A percentile compares a stretch with the other conserved stretches of the same genome.
Conservation (phyloP, 2,888 invertebrate species). For the Caenorhabditis sp. region DNA sequence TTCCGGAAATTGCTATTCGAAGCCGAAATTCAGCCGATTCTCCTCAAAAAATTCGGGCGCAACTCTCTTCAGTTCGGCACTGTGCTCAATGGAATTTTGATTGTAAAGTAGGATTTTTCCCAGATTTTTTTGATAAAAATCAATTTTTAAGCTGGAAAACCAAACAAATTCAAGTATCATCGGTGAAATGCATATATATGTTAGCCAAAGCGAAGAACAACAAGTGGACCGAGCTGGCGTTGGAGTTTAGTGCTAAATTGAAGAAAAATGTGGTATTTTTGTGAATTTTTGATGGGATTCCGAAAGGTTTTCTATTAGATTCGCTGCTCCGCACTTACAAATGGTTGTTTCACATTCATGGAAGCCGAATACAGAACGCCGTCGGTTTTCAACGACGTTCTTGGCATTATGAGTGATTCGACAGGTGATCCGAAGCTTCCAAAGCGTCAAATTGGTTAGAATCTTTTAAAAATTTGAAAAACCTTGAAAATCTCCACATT, state of each 20-base stretch:
- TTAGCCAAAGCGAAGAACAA: conserved; percentile 25
- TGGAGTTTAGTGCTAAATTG: conserved; percentile 31
- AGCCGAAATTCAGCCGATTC: conserved; percentile 29
- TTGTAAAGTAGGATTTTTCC: conserved; percentile 21
- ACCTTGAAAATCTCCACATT: not conserved
- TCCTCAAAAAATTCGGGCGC: conserved; percentile 34
- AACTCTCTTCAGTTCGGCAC: conserved; percentile 42
- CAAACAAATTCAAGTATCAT: conserved; percentile 24
- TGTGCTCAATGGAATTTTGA: conserved; percentile 35
- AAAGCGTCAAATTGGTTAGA: conserved; percentile 38
- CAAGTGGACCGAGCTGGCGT: conserved; percentile 38
- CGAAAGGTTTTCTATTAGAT: conserved; percentile 25
- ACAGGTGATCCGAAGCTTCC: conserved; percentile 16
- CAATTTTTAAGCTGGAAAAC: conserved; percentile 19
- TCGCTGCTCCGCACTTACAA: conserved; percentile 51
- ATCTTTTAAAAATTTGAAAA: no score
- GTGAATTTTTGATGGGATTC: not conserved
- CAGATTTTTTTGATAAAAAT: not conserved
- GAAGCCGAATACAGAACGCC: conserved; percentile 31
- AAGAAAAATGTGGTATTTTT: conserved; percentile 43
- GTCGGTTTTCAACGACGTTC: conserved; percentile 48
- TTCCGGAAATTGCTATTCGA: conserved; percentile 29
- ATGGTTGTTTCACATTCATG: conserved; percentile 53
- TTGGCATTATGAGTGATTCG: conserved; percentile 43
- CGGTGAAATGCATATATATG: conserved; percentile 45